Conservation (phyloP, 1,140 invertebrate species). For the Zeugodacus cucurbitae region DNA sequence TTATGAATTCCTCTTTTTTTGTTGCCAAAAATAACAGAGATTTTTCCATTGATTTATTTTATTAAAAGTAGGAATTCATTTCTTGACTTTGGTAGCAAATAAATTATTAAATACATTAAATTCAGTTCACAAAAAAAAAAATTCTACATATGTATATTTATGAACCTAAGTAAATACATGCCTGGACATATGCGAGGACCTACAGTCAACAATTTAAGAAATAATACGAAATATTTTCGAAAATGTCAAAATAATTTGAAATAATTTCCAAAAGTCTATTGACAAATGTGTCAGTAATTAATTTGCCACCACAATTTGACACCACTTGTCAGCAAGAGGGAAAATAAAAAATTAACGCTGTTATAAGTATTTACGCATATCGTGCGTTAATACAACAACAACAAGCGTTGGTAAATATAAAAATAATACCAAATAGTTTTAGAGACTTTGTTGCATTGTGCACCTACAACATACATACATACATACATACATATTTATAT, state of each 20-base stretch:
- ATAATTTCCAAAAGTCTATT: neutral
- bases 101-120: too few relatives aligned
- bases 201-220: neutral
- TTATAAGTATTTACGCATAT: too few relatives aligned
- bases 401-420: neutral
- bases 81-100: too few relatives aligned
- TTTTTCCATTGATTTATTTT: too few relatives aligned
- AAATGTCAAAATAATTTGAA: constrained; percentile 2
- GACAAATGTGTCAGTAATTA: constrained; percentile 20
- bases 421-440: neutral
- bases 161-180: neutral
- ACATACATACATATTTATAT: neutral
- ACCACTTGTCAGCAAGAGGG: neutral
- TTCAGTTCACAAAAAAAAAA: too few relatives aligned
- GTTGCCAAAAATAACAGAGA: too few relatives aligned
- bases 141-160: neutral
- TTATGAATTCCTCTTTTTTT: too few relatives aligned
- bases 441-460: neutral
- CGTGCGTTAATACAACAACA: neutral
- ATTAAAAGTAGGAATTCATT: too few relatives aligned
- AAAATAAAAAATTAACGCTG: neutral
- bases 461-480: neutral
- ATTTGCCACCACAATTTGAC: constrained; percentile 36
- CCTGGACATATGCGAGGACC: neutral
- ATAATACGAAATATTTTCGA: neutral